These are phyloP conservation scores for Gambusia holbrooki DNA, from an alignment of 2,113 vertebrate genomes.

Conservation along the genomic window DNA sequence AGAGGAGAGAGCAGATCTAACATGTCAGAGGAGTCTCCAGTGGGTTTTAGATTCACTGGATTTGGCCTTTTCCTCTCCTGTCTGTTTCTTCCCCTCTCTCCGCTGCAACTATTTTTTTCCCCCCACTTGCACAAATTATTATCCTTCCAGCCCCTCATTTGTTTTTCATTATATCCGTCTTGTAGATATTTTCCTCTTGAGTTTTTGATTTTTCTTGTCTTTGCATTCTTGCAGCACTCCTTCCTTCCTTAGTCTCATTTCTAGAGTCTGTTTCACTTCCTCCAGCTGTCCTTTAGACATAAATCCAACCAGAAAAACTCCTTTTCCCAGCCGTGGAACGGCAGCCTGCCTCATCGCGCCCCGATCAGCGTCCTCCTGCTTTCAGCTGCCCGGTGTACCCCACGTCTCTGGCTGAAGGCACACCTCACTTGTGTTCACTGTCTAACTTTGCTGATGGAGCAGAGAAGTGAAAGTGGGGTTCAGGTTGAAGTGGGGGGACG, in stretches of 20 bases:
- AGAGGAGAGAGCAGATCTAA: constrained; percentile 28
- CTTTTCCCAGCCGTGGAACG: constrained; percentile 68
- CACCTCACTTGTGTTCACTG: constrained; percentile 58
- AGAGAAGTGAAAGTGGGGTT: constrained; percentile 11
- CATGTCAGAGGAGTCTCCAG: constrained; percentile 43
- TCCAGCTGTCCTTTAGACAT: constrained; percentile 40
- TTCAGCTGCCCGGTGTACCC: constrained; percentile 29
- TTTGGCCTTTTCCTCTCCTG: constrained; percentile 61
- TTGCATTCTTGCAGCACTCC: constrained; percentile 4
- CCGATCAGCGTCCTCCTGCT: constrained; percentile 19
- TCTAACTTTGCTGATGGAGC: constrained; percentile 50
- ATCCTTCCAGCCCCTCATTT: too few species aligned
- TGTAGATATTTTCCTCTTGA: background rate
- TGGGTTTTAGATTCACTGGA: constrained; percentile 50
- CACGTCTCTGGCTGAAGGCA: constrained; percentile 40
- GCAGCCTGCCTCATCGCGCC: constrained; percentile 6
- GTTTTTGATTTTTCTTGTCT: constrained; percentile 2
- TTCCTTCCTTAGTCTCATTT: constrained; percentile 11
- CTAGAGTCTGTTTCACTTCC: constrained; percentile 33
- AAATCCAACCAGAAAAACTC: constrained; percentile 66
- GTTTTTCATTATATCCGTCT: too few species aligned
- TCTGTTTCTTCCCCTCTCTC: constrained; percentile 21
- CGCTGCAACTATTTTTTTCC: constrained; percentile 18
- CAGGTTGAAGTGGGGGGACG: background rate
- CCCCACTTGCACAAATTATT: too few species aligned